Evolutionary conservation across 2,797 vertebrate species (phyloP).

Genomic region (Chelon labrosus): DNA sequence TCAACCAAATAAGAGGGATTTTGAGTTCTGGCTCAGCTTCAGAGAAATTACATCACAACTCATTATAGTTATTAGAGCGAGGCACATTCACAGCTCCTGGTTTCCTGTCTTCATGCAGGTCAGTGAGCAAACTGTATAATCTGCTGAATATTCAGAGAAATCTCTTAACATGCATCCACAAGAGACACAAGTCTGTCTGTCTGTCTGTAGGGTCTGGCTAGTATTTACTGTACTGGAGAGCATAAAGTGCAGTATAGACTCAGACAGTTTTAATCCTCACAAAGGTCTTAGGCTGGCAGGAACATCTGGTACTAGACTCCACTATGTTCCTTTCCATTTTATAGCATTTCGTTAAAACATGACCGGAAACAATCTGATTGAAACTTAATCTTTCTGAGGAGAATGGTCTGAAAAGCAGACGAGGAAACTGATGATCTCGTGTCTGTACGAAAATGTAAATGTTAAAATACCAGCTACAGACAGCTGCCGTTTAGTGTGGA

Average conservation of each 20-base stretch:
- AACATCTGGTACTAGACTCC: slow-evolving; percentile 50
- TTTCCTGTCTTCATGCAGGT: slow-evolving; percentile 20
- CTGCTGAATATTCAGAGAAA: slow-evolving; percentile 6
- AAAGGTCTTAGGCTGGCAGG: slow-evolving; percentile 52
- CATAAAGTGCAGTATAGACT: neutral
- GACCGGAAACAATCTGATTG: neutral
- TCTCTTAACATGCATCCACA: neutral
- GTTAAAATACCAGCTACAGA: neutral
- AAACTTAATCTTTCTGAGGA: neutral
- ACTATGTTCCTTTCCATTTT: neutral
- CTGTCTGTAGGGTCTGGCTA: neutral
- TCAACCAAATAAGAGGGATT: slow-evolving; percentile 13
- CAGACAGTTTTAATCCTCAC: slow-evolving; percentile 60
- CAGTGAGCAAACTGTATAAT: slow-evolving; percentile 5
- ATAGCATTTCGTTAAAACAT: neutral
- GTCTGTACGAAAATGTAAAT: neutral
- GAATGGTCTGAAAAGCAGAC: neutral
- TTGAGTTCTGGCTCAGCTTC: neutral
- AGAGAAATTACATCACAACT: slow-evolving; percentile 19
- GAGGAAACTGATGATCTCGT: neutral
- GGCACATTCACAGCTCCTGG: neutral
- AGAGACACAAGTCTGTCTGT: neutral
- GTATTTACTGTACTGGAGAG: neutral
- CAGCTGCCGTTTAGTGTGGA: neutral
- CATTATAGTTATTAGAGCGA: neutral